Percentiles rank a stretch among this genome's conserved stretches.
These are phyloP conservation scores for Charadrius vociferus DNA, from an alignment of 2,113 vertebrate genomes.

Conservation along the genomic window DNA sequence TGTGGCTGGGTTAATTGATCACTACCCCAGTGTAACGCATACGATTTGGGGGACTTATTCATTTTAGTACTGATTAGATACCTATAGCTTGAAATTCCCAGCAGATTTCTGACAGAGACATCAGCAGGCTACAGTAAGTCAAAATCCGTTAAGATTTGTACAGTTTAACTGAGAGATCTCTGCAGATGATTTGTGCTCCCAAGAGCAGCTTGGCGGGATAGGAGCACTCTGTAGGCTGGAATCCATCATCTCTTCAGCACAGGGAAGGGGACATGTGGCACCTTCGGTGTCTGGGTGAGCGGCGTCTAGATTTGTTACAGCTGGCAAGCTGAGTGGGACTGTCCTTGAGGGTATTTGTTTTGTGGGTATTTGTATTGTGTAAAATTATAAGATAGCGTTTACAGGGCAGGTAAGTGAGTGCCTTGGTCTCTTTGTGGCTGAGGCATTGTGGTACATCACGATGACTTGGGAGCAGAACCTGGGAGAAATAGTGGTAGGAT, in stretches of 20 bases:
- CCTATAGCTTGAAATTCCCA: background rate
- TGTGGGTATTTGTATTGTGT: background rate
- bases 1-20: background rate
- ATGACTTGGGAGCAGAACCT: background rate
- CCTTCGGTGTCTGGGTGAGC: background rate
- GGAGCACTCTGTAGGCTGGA: background rate
- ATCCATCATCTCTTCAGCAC: background rate
- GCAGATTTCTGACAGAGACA: background rate
- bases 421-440: background rate
- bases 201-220: background rate
- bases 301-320: background rate
- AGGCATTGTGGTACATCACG: background rate
- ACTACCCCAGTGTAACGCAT: background rate
- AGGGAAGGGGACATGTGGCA: background rate
- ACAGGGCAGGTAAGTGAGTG: background rate
- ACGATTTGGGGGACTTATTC: background rate
- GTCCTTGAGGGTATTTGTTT: background rate
- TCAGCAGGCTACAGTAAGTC: background rate
- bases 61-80: background rate
- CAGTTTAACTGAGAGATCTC: background rate
- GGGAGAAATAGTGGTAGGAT: background rate
- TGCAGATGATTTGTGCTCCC: background rate
- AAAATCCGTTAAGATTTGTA: background rate
- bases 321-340: background rate
- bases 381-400: background rate